Conservation (phyloP, 2,113 vertebrate species). For the Sceloporus tristichus region DNA sequence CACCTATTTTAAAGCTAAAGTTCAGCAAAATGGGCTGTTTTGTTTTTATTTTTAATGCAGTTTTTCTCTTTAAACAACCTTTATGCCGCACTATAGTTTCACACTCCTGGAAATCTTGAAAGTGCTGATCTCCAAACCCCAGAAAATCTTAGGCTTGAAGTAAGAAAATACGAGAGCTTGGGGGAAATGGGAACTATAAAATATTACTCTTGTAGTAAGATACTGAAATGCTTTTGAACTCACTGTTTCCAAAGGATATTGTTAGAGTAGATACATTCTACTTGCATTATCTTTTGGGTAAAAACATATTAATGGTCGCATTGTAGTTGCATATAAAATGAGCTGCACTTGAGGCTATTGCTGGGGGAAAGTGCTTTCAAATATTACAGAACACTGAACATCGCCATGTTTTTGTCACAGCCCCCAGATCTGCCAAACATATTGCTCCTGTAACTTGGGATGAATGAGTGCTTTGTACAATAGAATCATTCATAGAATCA, state of each 20-base stretch:
- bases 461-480: neutral
- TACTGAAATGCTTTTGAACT: neutral
- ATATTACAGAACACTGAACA: neutral
- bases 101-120: no score
- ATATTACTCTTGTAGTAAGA: neutral
- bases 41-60: no score
- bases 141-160: no score
- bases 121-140: no score
- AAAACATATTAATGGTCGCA: neutral
- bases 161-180: no score
- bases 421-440: neutral
- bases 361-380: neutral
- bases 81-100: no score
- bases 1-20: no score
- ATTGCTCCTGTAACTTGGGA: neutral
- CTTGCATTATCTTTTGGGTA: neutral
- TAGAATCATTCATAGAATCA: no score
- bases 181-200: no score
- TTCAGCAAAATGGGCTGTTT: no score
- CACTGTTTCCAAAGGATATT: neutral
- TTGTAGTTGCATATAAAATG: neutral
- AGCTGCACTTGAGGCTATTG: neutral
- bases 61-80: no score
- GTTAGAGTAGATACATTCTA: neutral
- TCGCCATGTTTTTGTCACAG: no score